Evolutionary conservation across 2,797 vertebrate species (phyloP), one percentile per base, ranked within the genome.

Genomic region (Ctenochaetus hawaiiensis): DNA sequence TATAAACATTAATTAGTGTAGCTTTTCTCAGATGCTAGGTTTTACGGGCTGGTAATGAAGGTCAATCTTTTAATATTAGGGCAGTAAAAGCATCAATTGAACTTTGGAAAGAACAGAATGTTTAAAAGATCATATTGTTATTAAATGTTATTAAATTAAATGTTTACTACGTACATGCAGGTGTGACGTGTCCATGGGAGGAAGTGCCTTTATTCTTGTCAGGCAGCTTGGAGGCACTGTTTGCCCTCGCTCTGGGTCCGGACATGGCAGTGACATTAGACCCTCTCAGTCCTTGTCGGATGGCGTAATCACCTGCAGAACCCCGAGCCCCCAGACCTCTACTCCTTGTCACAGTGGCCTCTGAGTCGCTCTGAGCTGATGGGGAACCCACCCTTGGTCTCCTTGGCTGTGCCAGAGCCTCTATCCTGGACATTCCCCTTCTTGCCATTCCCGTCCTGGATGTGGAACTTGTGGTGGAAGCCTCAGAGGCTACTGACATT

Each of bases 351-450:
- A 97, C 91, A 0, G 97, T 98, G 67, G 98, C 97, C 89, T 99
- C 98, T 2, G 97, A 98, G 92, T 99, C 97, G 75, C 98, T 99
- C 78, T 97, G 96, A 37, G 97, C 97, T 0, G 98, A 99, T 0
- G 97, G 93, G 0, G 98, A 98, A 20, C 96, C 96, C 23, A 98
- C 94, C 59, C 97, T 95, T 14, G 94, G 97, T 85, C 96, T 96
- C 64, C 98, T 95, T 2, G 98, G 98, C 56, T 99, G 98, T 22
- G 98, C 97, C 70, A 99, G 87, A 45, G 97, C 94, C 69, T 98
- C 98, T 88, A 99, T 97, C 83, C 98, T 95, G 58, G 98, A 98
- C 80, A 95, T 91, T 1, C 95, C 91, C 91, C 92, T 96, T 81
- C 94, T 96, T 52, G 95, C 96, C 30, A 96, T 94, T 0, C 97